These are phyloP conservation scores for Pocillopora damicornis DNA, from an alignment of 64 coral and sea anemone species.

Conservation along the genomic window DNA sequence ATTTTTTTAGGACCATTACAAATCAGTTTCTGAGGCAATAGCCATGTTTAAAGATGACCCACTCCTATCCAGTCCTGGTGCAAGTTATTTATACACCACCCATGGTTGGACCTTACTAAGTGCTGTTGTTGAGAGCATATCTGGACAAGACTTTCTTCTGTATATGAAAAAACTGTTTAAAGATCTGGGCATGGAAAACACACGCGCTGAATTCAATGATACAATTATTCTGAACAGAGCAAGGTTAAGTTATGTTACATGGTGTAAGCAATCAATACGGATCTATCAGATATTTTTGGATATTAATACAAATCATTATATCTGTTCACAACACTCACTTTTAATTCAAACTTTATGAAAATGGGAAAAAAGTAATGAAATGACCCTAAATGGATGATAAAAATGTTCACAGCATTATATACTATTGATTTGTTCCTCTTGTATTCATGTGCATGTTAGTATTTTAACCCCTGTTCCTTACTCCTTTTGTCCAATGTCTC, in stretches of 20 bases:
- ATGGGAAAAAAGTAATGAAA: not conserved
- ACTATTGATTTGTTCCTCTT: too few relatives aligned
- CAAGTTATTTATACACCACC: slow-evolving; percentile 80
- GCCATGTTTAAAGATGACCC: slow-evolving; percentile 88
- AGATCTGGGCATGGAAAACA: slow-evolving; percentile 85
- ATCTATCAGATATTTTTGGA: too few relatives aligned
- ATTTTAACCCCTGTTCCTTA: too few relatives aligned
- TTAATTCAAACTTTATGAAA: too few relatives aligned
- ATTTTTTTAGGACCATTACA: slow-evolving; percentile 57
- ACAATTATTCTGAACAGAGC: slow-evolving; percentile 80
- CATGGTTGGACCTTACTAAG: slow-evolving; percentile 86
- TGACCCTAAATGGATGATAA: not conserved
- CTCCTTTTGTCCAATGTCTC: too few relatives aligned
- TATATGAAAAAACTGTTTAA: slow-evolving; percentile 85
- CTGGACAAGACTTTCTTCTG: slow-evolving; percentile 67
- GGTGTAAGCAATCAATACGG: not conserved
- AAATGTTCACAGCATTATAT: too few relatives aligned
- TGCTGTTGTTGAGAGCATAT: slow-evolving; percentile 77
- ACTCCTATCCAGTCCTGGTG: slow-evolving; percentile 62
- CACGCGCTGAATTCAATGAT: slow-evolving; percentile 62
- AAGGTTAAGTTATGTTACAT: slow-evolving; percentile 40
- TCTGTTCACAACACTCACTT: not conserved
- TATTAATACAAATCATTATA: not conserved
- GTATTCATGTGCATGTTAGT: too few relatives aligned
- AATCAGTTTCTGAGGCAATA: slow-evolving; percentile 65